Evolutionary conservation across 2,113 vertebrate genomes (phyloP), one percentile per base, ranked within the genome.

Genomic region (Tenrec ecaudatus): DNA sequence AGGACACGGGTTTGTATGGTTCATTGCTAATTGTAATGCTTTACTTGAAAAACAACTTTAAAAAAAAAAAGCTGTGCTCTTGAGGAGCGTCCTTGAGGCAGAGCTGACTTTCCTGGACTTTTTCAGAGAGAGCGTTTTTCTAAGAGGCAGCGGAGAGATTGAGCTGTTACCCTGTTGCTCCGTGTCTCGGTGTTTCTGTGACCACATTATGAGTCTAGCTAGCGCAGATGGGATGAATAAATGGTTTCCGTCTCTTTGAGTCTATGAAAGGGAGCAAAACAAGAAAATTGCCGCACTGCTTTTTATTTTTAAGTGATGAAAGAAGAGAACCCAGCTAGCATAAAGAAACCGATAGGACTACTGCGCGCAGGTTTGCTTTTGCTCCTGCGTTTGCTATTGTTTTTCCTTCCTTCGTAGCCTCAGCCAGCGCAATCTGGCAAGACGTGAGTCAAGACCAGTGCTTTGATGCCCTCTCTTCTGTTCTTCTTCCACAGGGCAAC

Each of bases 401-500:
- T 6, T 15, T 66, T 29, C 16, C 57, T 17, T 60, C 6, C 95
- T 80, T 92, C 29, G 73, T 92, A 60, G 10, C 33, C 27, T 91
- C 6, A 33, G 69, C 73, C 47, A 86, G 8, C 82, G 95, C 76
- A 91, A 80, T 36, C 90, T 82, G 86, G 78, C 71, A 43, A 47
- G 69, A 69, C n/a, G 81, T 57, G 53, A 86, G 89, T 68, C 71
- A 10, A 43, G 77, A 29, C 17, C 38, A 53, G 19, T 57, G 6
- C 90, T 71, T 73, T 92, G 58, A 36, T 29, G 1, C 43, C 10
- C 82, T 36, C 36, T 77, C 66, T 86, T 95, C 95, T 97, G 89
- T 92, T 98, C 92, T 97, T 91, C 93, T 88, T 97, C 86, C 97
- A 69, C 86, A 99, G 99, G 99, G 99, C 85, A 99, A 99, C 97